Base-by-base conservation (phyloP, 2,797 vertebrate genomes). In the Graptemys geographica region DNA sequence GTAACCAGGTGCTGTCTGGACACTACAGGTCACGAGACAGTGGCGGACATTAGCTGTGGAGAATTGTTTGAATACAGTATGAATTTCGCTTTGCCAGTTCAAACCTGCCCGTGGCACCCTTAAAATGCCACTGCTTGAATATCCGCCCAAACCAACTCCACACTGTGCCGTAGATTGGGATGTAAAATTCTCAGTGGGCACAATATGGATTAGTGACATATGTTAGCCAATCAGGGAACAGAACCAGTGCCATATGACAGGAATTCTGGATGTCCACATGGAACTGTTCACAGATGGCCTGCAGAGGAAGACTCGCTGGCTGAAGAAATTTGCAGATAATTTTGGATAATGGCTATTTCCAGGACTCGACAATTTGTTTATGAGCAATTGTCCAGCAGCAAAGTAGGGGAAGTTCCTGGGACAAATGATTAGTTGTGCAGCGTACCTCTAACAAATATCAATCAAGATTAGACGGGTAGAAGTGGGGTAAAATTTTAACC, bases 41-140 rank as follows among this genome's bases (percentile, higher is more conserved):
- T n/a, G 59, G 59, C 15, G 31, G 31, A 4, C 13, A 57, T 57
- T 12, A 28, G 27, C 56, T 62, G 59, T 62, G 59, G 59, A 31
- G 28, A 62, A 27, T 3, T 28, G 13, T 15, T 62, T 33, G 59
- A 31, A 59, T 15, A 31, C 28, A 15, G 57, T 59, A 31, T 59
- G 57, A 59, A 33, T 62, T 62, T 62, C 7, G 13, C 59, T 62
- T 62, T 62, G 31, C 59, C 59, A 33, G 59, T 31, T 62, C 59
- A 33, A 15, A 6, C 4, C 31, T 3, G 1, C 13, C 59, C 31
- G 13, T 13, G 2, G 12, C 28, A 7, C 31, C 6, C 13, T 31
- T 16, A 8, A 33, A 62, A 31, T 33, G 15, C 59, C 59, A 33
- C 3, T 31, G 57, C 28, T 62, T 62, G 57, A 31, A 28, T 33